Conservation (phyloP, 2,797 vertebrate genomes). For the Periophthalmus magnuspinnatus region DNA sequence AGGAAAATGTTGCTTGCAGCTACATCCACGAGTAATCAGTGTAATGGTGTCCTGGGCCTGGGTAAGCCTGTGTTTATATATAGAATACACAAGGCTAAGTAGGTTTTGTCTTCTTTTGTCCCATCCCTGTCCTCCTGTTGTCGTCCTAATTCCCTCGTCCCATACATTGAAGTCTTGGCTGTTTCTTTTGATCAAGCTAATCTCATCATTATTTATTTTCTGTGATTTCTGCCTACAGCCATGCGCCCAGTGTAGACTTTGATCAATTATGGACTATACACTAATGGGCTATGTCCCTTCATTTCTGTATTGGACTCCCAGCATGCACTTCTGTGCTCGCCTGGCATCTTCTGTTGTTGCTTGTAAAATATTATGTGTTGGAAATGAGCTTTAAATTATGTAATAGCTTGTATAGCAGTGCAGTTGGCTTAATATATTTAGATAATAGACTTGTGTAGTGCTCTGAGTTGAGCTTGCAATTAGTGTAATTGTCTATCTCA, state of each 20-base stretch:
- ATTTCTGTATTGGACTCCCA: slow-evolving; percentile 13
- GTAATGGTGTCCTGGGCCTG: slow-evolving; percentile 36
- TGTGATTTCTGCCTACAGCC: slow-evolving; percentile 25
- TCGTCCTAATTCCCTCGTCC: slow-evolving; percentile 32
- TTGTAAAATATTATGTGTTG: slow-evolving; percentile 26
- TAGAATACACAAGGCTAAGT: slow-evolving; percentile 26
- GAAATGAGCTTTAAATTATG: slow-evolving; percentile 43
- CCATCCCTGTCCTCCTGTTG: slow-evolving; percentile 6
- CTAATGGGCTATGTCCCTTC: slow-evolving; percentile 48
- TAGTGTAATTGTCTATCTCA: slow-evolving; percentile 43
- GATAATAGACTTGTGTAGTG: slow-evolving; percentile 35
- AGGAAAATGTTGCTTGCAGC: slow-evolving; percentile 47
- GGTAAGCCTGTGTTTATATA: slow-evolving; percentile 29
- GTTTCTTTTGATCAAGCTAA: slow-evolving; percentile 54
- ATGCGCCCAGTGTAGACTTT: slow-evolving; percentile 39
- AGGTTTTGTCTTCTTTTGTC: slow-evolving; percentile 16
- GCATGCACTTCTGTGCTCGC: slow-evolving; percentile 14
- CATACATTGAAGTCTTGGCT: slow-evolving; percentile 16
- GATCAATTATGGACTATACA: slow-evolving; percentile 55
- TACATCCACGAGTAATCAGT: slow-evolving; percentile 45
- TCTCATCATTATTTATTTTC: slow-evolving; percentile 52
- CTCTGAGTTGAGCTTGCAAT: slow-evolving; percentile 45
- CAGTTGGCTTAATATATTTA: slow-evolving; percentile 23
- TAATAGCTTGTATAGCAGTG: slow-evolving; percentile 22
- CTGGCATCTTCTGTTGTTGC: slow-evolving; percentile 14